Evolutionary conservation across 1,140 invertebrate species (phyloP), one percentile per base, ranked within the genome.

Genomic region (Alviniconcha marisindica): DNA sequence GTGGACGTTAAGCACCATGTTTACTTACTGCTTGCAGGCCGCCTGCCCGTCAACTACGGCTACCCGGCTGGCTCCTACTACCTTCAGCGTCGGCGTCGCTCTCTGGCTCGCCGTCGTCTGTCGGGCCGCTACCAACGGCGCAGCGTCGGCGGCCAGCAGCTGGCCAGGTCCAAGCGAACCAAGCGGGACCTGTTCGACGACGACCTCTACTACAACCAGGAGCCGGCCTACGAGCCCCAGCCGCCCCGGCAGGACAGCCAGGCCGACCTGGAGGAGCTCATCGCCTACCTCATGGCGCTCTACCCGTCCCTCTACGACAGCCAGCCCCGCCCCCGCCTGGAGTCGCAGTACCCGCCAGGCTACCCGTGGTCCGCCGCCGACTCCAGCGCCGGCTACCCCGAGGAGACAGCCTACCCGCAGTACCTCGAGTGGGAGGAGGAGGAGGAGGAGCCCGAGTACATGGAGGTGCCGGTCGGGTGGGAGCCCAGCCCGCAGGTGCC

Each of bases 171-270:
- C 24, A 83, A 73, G 36, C 73, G 86, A 18, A 87, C 84, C 54
- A 87, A 87, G 48, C 77, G 86, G 4, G 86, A 87, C 63, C 81
- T 85, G 4, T 66, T 82, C 4, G 79, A 83, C 60, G 84, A 81
- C 54, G 56, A 48, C 18, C 33, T 66, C 1, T 78, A 74, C 79
- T 85, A 82, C 83, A 82, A 54, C n/a, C 44, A 42, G n/a, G 79
- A 69, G 0, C 31, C 42, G 21, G 44, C 44, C 18, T 28, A 83
- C 40, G 76, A 77, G 31, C 76, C 81, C 1, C 36, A 77, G 24
- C 36, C 42, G 3, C 63, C 73, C 4, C 24, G 48, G 7, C 38
- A 79, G 33, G 56, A 71, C 2, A 60, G 44, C 40, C 63, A 71
- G n/a, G 28, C 73, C 14, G 73, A 83, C 10, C 21, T 82, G 44